Percentiles rank a stretch among this genome's conserved stretches.
phyloP scores from a whole-genome alignment of 2,888 invertebrate species.

The Perdita meconis region DNA sequence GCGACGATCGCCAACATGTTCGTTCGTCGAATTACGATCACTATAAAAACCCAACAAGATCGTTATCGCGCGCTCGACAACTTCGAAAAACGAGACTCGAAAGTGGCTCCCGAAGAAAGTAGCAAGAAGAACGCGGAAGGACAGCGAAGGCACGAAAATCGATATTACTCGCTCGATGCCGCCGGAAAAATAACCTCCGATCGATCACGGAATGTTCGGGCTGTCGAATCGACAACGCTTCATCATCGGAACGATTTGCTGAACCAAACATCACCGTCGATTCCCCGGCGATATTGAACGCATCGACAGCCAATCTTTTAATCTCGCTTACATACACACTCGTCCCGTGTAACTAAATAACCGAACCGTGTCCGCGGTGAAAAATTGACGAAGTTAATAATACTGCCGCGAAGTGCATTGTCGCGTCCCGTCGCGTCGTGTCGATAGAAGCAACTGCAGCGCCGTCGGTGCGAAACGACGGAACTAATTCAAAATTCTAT shows the following conservation, averaged over 20 bases:
- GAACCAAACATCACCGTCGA: slow-evolving; percentile 42
- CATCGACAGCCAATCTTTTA: slow-evolving; percentile 49
- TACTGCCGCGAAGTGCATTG: neutral
- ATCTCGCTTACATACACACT: slow-evolving; percentile 40
- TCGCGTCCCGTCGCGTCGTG: no score
- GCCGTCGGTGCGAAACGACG: no score
- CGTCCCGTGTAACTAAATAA: slow-evolving; percentile 29
- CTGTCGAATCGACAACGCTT: slow-evolving; percentile 43
- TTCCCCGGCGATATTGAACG: slow-evolving; percentile 37
- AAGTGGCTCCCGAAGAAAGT: neutral
- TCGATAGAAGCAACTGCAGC: neutral
- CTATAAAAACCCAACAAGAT: slow-evolving; percentile 25
- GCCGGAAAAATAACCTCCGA: slow-evolving; percentile 39
- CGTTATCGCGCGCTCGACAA: slow-evolving; percentile 9
- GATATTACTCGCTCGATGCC: slow-evolving; percentile 25
- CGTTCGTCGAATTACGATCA: slow-evolving; percentile 47
- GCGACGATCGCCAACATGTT: neutral
- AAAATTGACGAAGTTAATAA: slow-evolving; percentile 40
- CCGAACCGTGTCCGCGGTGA: slow-evolving; percentile 10
- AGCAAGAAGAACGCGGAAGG: neutral
- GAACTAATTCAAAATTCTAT: no score
- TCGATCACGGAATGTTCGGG: slow-evolving; percentile 46
- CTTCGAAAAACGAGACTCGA: slow-evolving; percentile 25
- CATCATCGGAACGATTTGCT: slow-evolving; percentile 50
- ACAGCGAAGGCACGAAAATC: slow-evolving; percentile 14